phyloP scores from a whole-genome alignment of 2,113 vertebrate genomes.

The Anhinga rufa region DNA sequence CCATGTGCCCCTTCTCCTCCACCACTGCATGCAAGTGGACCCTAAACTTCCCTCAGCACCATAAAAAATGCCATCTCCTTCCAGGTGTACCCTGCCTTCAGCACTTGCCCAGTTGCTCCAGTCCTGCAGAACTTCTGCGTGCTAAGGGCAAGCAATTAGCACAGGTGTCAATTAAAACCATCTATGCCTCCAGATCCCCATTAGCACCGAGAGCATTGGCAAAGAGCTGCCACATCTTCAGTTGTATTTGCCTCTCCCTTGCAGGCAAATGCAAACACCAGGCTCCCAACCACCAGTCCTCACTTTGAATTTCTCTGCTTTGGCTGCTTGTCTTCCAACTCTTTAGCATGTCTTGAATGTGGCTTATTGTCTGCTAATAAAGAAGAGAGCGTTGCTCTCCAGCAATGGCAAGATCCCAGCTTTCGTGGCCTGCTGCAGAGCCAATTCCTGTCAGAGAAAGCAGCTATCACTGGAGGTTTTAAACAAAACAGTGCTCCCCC shows the following conservation, averaged over 20 bases:
- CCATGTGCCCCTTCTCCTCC: fast-evolving
- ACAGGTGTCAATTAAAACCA: not conserved
- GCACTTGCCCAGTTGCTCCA: not conserved
- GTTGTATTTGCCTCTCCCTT: not conserved
- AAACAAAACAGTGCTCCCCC: not conserved
- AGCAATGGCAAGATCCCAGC: slow-evolving; percentile 37
- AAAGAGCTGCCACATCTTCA: not conserved
- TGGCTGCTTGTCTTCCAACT: slow-evolving; percentile 36
- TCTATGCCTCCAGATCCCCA: not conserved
- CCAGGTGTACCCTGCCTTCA: not conserved
- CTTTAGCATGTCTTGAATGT: slow-evolving; percentile 58
- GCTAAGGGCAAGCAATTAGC: not conserved
- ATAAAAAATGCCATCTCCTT: not conserved
- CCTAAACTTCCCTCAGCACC: not conserved
- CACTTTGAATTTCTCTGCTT: slow-evolving; percentile 27
- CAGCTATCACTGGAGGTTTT: slow-evolving; percentile 37
- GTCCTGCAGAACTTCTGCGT: not conserved
- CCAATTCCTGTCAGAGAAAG: slow-evolving; percentile 14
- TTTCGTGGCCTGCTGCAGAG: slow-evolving; percentile 22
- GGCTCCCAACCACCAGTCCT: not conserved
- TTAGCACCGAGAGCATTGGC: not conserved
- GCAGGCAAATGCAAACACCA: slow-evolving; percentile 16
- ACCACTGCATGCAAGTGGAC: not conserved
- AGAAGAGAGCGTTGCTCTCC: slow-evolving; percentile 33
- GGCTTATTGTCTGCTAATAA: slow-evolving; percentile 46